Percentiles rank a stretch among this genome's conserved stretches.
Conservation (phyloP, 2,888 invertebrate genomes). For the Sepioteuthis lessoniana region DNA sequence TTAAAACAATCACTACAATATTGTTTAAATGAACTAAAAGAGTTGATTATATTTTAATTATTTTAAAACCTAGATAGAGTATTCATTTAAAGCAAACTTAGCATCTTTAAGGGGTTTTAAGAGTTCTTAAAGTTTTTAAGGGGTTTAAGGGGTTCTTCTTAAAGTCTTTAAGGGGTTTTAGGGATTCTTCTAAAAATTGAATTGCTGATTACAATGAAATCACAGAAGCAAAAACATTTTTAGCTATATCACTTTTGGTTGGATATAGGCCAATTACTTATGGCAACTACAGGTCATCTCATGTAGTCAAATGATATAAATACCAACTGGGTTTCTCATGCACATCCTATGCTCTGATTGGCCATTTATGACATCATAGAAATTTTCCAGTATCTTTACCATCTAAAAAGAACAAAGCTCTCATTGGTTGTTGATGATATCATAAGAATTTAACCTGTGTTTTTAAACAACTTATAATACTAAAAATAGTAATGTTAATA, state of each 20-base stretch:
- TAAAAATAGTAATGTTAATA: neutral
- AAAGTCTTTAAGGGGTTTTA: too few relatives aligned
- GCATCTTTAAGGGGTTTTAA: neutral
- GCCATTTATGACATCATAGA: conserved; percentile 33
- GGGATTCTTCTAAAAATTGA: neutral
- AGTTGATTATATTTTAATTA: too few relatives aligned
- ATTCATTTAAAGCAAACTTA: neutral
- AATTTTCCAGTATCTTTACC: neutral
- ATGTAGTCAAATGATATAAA: conserved; percentile 20
- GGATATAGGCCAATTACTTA: conserved; percentile 23
- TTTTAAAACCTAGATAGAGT: neutral
- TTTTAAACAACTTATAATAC: neutral
- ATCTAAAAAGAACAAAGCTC: neutral
- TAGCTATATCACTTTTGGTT: neutral
- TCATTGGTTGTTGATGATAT: neutral
- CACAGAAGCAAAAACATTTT: neutral
- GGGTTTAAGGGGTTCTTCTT: too few relatives aligned
- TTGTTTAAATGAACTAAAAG: neutral
- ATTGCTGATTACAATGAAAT: neutral
- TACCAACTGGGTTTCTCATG: neutral
- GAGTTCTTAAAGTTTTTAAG: too few relatives aligned
- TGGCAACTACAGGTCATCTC: neutral
- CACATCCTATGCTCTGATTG: neutral
- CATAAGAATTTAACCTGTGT: neutral
- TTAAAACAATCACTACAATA: neutral